A percentile compares a stretch with the other conserved stretches of the same genome.
phyloP scores from a whole-genome alignment of 2,113 vertebrate genomes.

The Oplegnathus fasciatus region DNA sequence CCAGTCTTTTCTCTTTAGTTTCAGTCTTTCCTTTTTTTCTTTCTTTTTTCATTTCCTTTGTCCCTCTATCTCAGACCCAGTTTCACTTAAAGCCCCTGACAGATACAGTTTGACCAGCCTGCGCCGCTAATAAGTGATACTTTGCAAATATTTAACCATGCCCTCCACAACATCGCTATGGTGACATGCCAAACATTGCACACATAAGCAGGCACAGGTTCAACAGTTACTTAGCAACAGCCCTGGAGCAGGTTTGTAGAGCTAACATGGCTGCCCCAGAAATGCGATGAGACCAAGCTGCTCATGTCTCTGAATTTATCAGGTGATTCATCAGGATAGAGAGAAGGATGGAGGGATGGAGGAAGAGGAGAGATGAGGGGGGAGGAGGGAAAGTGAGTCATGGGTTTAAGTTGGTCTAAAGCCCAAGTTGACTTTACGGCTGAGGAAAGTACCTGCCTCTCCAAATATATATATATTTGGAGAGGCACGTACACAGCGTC shows the following conservation, averaged over 20 bases:
- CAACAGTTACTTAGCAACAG: constrained; percentile 64
- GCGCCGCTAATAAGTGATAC: constrained; percentile 60
- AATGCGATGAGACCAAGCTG: constrained; percentile 30
- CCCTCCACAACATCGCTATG: constrained; percentile 62
- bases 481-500: constrained; percentile 19
- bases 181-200: constrained; percentile 75
- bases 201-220: constrained; percentile 47
- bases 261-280: constrained; percentile 45
- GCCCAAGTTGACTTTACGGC: constrained; percentile 61
- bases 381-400: constrained; percentile 63
- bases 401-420: constrained; percentile 45
- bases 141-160: constrained; percentile 78
- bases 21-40: neutral
- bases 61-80: neutral
- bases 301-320: constrained; percentile 31
- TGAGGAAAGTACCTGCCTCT: constrained; percentile 78
- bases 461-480: constrained; percentile 15
- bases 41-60: constrained; percentile 23
- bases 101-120: constrained; percentile 36
- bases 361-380: constrained; percentile 1
- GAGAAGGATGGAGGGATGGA: constrained; percentile 1
- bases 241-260: constrained; percentile 44
- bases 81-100: constrained; percentile 11
- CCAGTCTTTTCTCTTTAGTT: neutral
- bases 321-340: constrained; percentile 45